These are phyloP conservation scores for Heterotis niloticus DNA, from an alignment of 2,113 vertebrate genomes.

Conservation along the genomic window DNA sequence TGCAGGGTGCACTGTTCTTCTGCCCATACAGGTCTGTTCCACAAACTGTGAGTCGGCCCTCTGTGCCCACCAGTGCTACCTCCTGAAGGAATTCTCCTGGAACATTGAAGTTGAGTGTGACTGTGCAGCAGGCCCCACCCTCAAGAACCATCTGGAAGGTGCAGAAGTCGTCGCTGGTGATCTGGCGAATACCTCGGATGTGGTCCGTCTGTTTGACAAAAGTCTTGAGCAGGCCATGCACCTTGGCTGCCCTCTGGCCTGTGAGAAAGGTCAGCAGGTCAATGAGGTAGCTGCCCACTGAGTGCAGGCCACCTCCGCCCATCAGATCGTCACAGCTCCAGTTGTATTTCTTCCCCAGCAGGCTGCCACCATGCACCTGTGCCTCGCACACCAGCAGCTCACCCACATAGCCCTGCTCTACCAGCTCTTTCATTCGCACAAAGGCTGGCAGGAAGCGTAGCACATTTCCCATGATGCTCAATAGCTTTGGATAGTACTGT, in stretches of 20 bases:
- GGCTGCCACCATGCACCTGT: constrained; percentile 90
- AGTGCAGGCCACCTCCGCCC: constrained; percentile 94
- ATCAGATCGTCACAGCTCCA: constrained; percentile 98
- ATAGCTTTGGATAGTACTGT: constrained; percentile 96
- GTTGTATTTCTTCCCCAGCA: constrained; percentile 97
- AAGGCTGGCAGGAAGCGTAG: constrained; percentile 92
- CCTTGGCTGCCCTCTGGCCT: constrained; percentile 83
- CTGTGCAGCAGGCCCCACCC: constrained; percentile 88
- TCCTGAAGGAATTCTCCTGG: constrained; percentile 94
- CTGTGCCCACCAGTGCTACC: constrained; percentile 83
- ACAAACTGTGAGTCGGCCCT: constrained; percentile 75
- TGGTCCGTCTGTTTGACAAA: constrained; percentile 97
- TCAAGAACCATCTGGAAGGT: constrained; percentile 98
- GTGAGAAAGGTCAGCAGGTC: constrained; percentile 94
- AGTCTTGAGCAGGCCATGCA: constrained; percentile 92
- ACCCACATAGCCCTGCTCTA: constrained; percentile 91
- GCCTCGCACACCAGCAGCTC: constrained; percentile 94
- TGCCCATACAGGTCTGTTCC: constrained; percentile 91
- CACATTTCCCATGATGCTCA: constrained; percentile 98
- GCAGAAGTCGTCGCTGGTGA: constrained; percentile 98
- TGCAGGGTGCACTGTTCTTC: constrained; percentile 72
- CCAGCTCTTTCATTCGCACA: constrained; percentile 91
- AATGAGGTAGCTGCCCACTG: constrained; percentile 96
- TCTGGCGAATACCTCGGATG: constrained; percentile 94
- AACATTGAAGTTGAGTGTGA: constrained; percentile 96